Conservation (phyloP, 2,888 invertebrate genomes). For the Drosophila nigricruria region DNA sequence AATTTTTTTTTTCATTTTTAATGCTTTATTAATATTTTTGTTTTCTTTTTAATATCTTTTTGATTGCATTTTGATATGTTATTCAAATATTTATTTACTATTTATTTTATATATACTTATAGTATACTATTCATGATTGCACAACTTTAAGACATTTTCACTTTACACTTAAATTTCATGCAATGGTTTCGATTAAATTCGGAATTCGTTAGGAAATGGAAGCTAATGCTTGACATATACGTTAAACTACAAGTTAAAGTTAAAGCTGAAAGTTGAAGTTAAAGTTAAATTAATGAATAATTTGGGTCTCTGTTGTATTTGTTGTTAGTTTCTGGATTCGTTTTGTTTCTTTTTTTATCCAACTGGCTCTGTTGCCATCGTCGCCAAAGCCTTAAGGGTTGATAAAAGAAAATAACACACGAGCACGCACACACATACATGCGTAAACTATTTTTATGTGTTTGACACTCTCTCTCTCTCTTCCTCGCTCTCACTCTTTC, state of each 20-base stretch:
- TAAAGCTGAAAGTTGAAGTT: neutral
- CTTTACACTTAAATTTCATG: neutral
- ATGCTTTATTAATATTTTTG: too few relatives aligned
- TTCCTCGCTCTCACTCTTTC: neutral
- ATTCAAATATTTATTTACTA: neutral
- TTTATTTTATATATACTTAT: neutral
- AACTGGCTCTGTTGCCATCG: constrained; percentile 62
- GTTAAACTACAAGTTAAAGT: too few relatives aligned
- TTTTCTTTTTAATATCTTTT: too few relatives aligned
- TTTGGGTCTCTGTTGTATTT: constrained; percentile 38
- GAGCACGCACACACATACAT: neutral
- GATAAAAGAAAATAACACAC: constrained; percentile 27
- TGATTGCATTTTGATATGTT: too few relatives aligned
- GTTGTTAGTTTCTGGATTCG: constrained; percentile 43
- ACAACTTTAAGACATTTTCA: constrained; percentile 1
- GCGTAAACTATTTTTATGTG: constrained; percentile 2
- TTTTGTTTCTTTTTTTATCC: constrained; percentile 56
- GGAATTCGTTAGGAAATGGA: neutral
- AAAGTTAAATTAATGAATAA: neutral
- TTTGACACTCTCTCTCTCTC: constrained; percentile 1
- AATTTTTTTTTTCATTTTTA: too few relatives aligned
- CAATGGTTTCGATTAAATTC: neutral
- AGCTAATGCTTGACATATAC: neutral
- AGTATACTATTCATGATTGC: neutral
- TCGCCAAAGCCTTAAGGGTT: constrained; percentile 60